These are phyloP conservation scores for Apodemus sylvaticus DNA, from an alignment of 2,113 vertebrate genomes.

Conservation along the genomic window DNA sequence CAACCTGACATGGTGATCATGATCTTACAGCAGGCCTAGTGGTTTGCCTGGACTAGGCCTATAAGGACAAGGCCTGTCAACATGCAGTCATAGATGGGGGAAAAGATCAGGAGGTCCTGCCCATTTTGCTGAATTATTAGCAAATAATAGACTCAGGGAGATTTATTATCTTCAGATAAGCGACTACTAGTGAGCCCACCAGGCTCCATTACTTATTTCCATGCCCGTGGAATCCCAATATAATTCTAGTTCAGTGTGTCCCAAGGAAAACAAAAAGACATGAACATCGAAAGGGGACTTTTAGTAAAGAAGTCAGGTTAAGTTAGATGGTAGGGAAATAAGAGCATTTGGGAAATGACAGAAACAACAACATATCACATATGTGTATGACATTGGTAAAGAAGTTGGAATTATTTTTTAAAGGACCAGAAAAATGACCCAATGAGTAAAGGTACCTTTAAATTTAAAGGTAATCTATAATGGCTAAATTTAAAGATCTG, in stretches of 20 bases:
- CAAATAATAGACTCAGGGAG: neutral
- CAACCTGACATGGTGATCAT: neutral
- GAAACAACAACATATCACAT: neutral
- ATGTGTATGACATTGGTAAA: neutral
- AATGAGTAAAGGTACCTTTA: neutral
- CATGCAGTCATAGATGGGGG: no score
- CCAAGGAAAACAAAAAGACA: neutral
- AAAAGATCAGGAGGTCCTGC: no score
- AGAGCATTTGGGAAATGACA: no score
- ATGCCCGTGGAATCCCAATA: no score
- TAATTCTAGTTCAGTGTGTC: neutral
- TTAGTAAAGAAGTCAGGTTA: neutral
- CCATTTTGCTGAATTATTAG: neutral
- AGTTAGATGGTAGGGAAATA: neutral
- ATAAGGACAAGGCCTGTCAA: neutral
- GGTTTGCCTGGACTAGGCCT: neutral
- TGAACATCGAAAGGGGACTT: neutral
- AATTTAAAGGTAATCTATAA: no score
- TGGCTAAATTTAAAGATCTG: neutral
- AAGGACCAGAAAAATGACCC: neutral
- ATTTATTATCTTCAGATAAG: neutral
- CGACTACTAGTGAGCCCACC: no score
- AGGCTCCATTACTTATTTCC: neutral
- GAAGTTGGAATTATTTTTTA: neutral
- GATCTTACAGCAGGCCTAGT: neutral